Conservation (phyloP, 2,113 vertebrate species). For the Spea bombifrons region DNA sequence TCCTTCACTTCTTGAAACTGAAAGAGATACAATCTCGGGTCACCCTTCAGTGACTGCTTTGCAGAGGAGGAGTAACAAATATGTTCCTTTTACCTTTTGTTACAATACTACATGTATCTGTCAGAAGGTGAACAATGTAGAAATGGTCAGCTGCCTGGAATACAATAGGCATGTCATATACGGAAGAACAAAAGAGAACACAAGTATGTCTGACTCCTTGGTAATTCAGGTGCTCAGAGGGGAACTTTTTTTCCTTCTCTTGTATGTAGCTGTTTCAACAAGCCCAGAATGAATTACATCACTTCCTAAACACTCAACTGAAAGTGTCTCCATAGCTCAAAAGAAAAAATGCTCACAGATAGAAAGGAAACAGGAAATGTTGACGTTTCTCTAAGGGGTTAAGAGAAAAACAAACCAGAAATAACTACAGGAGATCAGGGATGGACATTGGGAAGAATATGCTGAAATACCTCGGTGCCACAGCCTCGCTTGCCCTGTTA, state of each 20-base stretch:
- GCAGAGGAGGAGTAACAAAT: not conserved
- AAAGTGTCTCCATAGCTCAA: slow-evolving; percentile 66
- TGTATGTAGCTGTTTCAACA: slow-evolving; percentile 75
- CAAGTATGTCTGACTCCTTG: slow-evolving; percentile 45
- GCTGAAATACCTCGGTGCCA: slow-evolving; percentile 42
- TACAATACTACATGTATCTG: too few relatives aligned
- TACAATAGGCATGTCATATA: too few relatives aligned
- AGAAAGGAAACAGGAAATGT: slow-evolving; percentile 85
- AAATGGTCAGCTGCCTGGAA: not conserved
- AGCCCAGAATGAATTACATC: slow-evolving; percentile 83
- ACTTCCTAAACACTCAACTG: slow-evolving; percentile 79
- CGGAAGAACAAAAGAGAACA: slow-evolving; percentile 34
- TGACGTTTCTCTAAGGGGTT: slow-evolving; percentile 52
- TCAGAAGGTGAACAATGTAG: not conserved
- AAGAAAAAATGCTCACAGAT: slow-evolving; percentile 65
- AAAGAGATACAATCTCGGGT: not conserved
- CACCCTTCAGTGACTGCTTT: not conserved
- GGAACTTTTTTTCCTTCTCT: slow-evolving; percentile 61
- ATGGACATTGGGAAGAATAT: slow-evolving; percentile 55
- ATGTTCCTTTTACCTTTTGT: too few relatives aligned
- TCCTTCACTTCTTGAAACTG: not conserved
- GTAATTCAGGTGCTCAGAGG: slow-evolving; percentile 39
- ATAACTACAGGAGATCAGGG: slow-evolving; percentile 50
- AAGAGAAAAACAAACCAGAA: slow-evolving; percentile 39
- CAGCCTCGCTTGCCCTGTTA: slow-evolving; percentile 52